Percentiles rank a stretch among this genome's conserved stretches.
Evolutionary conservation across 2,797 vertebrate species (phyloP).

Genomic region (Chelidonichthys spinosus): DNA sequence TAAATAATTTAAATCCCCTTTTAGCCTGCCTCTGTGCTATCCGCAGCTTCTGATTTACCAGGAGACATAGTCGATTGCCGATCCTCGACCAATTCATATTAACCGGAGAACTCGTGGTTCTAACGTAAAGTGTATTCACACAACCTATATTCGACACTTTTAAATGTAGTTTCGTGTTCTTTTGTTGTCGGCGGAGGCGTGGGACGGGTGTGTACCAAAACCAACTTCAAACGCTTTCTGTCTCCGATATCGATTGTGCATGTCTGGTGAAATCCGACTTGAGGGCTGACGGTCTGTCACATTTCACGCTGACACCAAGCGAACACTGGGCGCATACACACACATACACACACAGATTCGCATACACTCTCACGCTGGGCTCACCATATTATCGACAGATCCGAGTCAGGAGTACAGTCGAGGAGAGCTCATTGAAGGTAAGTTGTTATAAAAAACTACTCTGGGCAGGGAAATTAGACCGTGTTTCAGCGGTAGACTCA

Average conservation of each 20-base stretch:
- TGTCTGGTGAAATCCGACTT: conserved; percentile 77
- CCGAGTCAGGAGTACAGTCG: conserved; percentile 63
- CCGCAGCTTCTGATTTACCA: conserved; percentile 73
- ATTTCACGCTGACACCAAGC: conserved; percentile 85
- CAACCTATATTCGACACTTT: accelerated
- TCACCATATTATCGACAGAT: conserved; percentile 75
- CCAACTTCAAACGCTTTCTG: conserved; percentile 12
- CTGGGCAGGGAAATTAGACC: conserved; percentile 3
- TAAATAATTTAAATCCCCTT: conserved; percentile 83
- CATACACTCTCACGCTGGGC: conserved; percentile 57
- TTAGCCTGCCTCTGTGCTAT: conserved; percentile 75
- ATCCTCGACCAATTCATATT: background rate
- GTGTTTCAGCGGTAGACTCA: conserved; percentile 28
- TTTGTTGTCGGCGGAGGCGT: accelerated
- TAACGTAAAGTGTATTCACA: accelerated
- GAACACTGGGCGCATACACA: conserved; percentile 67
- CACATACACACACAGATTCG: conserved; percentile 33
- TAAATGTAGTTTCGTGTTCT: accelerated
- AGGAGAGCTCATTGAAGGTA: conserved; percentile 67
- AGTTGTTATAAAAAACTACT: conserved; percentile 45
- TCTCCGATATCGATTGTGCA: conserved; percentile 61
- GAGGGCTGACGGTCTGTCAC: conserved; percentile 86
- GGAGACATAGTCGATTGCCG: conserved; percentile 46
- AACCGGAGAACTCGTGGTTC: background rate
- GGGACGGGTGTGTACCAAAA: accelerated